A percentile compares a stretch with the other conserved stretches of the same genome.
Conservation (phyloP, 2,888 invertebrate species). For the Heliconius charithonia region DNA sequence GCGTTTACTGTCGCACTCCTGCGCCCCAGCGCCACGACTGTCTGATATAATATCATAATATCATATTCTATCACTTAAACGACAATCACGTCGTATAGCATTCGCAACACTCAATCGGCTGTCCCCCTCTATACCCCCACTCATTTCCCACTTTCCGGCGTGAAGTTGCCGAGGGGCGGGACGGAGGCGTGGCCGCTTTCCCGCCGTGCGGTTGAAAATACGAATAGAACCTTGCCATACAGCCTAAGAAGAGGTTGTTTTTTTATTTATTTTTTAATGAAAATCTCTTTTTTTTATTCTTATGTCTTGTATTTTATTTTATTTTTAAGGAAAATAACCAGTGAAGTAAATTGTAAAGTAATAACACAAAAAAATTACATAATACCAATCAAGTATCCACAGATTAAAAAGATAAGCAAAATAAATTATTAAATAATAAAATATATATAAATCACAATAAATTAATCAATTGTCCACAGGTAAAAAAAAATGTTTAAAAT, state of each 20-base stretch:
- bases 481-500: background rate
- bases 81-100: background rate
- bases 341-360: too few species aligned
- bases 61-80: background rate
- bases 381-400: background rate
- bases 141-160: conserved; percentile 76
- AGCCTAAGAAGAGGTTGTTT: conserved; percentile 9
- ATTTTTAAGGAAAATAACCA: too few species aligned
- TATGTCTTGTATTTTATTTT: too few species aligned
- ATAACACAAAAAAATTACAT: too few species aligned
- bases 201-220: conserved; percentile 53
- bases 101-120: background rate
- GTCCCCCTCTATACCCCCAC: conserved; percentile 36
- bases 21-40: background rate
- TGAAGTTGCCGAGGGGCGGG: conserved; percentile 55
- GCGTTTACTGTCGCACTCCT: background rate
- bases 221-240: conserved; percentile 49
- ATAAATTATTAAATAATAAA: too few species aligned
- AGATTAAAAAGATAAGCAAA: background rate
- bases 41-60: background rate
- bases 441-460: too few species aligned
- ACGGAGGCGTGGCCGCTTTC: conserved; percentile 54
- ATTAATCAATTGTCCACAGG: too few species aligned
- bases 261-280: background rate
- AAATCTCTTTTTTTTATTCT: too few species aligned